phyloP scores from a whole-genome alignment of 2,113 vertebrate genomes.

The Pycnonotus jocosus region DNA sequence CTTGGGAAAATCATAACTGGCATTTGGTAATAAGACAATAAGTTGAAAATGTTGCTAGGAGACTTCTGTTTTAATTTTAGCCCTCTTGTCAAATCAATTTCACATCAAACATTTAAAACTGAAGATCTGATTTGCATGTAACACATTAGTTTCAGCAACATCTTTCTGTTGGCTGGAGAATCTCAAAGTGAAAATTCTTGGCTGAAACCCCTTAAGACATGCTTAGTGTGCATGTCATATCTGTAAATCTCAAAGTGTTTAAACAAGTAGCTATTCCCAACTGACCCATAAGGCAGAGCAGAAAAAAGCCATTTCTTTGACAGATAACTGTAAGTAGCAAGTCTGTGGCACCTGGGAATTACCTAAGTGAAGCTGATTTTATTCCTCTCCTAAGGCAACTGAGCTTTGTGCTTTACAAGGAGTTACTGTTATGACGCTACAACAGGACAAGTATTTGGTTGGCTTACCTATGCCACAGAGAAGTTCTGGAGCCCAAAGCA shows the following conservation, averaged over 20 bases:
- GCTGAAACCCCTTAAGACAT: not conserved
- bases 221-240: not conserved
- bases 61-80: not conserved
- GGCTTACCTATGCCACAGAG: not conserved
- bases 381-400: not conserved
- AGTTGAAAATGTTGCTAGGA: not conserved
- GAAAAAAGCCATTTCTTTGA: not conserved
- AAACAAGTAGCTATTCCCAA: not conserved
- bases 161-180: not conserved
- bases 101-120: not conserved
- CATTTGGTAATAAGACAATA: not conserved
- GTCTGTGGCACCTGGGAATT: not conserved
- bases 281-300: not conserved
- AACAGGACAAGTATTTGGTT: not conserved
- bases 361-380: not conserved
- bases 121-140: not conserved
- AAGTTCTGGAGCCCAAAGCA: not conserved
- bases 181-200: not conserved
- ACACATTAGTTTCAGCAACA: not conserved
- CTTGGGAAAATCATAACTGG: not conserved
- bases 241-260: not conserved
- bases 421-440: not conserved
- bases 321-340: not conserved
- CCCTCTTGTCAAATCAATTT: not conserved
- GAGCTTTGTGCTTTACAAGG: not conserved